A percentile compares a stretch with the other conserved stretches of the same genome.
Conservation (phyloP, 2,113 vertebrate genomes). For the Desmodus rotundus region DNA sequence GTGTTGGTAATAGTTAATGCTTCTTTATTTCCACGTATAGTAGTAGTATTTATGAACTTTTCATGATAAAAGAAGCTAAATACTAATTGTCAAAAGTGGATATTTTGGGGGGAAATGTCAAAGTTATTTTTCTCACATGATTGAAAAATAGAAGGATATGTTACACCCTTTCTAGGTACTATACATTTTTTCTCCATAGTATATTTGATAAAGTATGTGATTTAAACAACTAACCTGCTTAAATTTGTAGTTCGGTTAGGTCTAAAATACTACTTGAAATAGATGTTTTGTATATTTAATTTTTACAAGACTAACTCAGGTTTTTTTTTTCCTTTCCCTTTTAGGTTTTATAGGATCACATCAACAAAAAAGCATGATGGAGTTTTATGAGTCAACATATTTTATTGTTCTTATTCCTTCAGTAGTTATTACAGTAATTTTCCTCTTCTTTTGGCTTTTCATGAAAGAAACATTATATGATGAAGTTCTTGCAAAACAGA, state of each 20-base stretch:
- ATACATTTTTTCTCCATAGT: neutral
- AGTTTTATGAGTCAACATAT: slow-evolving; percentile 96
- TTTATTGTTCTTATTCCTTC: slow-evolving; percentile 94
- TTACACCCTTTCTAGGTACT: neutral
- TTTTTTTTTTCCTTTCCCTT: neutral
- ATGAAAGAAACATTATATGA: slow-evolving; percentile 99
- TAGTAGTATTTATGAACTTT: neutral
- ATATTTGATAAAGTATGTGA: neutral
- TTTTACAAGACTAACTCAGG: slow-evolving; percentile 28
- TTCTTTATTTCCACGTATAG: neutral
- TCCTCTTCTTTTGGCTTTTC: slow-evolving; percentile 99
- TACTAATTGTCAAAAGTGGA: neutral
- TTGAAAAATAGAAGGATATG: slow-evolving; percentile 17
- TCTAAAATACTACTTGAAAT: slow-evolving; percentile 6
- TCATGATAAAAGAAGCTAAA: neutral
- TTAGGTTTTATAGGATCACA: slow-evolving; percentile 73
- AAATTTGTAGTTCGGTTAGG: neutral
- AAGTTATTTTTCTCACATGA: neutral
- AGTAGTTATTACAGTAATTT: slow-evolving; percentile 93
- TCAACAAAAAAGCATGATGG: slow-evolving; percentile 87
- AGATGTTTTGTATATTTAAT: neutral
- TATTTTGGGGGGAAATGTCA: neutral
- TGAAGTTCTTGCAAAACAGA: slow-evolving; percentile 95
- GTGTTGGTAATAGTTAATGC: slow-evolving; percentile 20
- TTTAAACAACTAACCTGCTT: neutral